Evolutionary conservation across 2,113 vertebrate species (phyloP).

Genomic region (Bubo blakistoni): DNA sequence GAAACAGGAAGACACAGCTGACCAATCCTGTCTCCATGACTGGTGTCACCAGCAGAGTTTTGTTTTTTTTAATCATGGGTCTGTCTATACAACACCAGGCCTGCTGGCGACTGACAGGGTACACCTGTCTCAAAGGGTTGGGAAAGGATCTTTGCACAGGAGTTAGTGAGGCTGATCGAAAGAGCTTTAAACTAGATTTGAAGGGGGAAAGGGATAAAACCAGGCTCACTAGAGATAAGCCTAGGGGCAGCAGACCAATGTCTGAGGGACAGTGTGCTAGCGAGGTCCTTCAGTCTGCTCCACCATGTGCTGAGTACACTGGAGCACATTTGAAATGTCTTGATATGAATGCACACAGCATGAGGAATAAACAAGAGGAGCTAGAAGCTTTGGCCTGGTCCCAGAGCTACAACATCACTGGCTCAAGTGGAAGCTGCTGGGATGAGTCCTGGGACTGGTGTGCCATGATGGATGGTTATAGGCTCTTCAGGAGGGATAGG

Average conservation of each 20-base stretch:
- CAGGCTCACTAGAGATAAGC: not conserved
- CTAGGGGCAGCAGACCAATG: not conserved
- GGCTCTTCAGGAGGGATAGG: not conserved
- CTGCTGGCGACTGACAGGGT: not conserved
- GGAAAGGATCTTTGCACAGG: not conserved
- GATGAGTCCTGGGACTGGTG: not conserved
- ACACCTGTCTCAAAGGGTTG: not conserved
- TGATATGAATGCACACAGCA: not conserved
- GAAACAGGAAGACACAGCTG: not conserved
- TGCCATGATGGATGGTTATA: not conserved
- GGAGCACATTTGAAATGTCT: not conserved
- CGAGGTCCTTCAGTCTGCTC: not conserved
- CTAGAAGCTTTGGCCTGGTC: not conserved
- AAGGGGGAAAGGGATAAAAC: not conserved
- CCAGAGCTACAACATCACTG: not conserved
- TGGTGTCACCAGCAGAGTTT: not conserved
- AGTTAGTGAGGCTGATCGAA: not conserved
- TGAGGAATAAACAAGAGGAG: not conserved
- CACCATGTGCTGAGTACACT: not conserved
- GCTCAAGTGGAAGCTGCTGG: not conserved
- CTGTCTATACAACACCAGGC: no score
- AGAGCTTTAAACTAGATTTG: not conserved
- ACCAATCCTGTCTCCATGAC: not conserved
- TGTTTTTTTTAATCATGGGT: not conserved
- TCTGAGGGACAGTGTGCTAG: not conserved